Base-by-base conservation (phyloP, 1,140 invertebrate species). In the Scaptodrosophila lebanonensis region DNA sequence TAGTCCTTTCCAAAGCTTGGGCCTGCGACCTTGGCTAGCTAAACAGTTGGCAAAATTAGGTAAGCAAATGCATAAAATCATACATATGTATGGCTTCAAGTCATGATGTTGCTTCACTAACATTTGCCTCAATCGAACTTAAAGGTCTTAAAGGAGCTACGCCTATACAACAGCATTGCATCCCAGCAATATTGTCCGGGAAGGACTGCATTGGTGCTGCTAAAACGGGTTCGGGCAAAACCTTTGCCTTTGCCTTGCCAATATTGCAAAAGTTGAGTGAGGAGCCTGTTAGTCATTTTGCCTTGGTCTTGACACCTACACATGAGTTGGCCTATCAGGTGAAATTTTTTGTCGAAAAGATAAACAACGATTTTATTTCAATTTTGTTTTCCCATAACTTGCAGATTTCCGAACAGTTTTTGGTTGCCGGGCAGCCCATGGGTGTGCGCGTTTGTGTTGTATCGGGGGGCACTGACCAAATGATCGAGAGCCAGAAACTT, bases 141-240 rank as follows among this genome's bases (percentile, higher is more conserved):
- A 1, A 51, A 95, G 95, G 95, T 44, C 88, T 97, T 2, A 92
- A 90, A 69, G 90, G 89, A 43, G 95, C 96, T 20, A 97, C 96
- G 1, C 91, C 92, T n/a, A 95, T 97, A 54, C 95, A 97, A 87
- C 84, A 90, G 73, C 91, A 93, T 63, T 96, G 94, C 76, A 95
- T 97, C 69, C 92, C 94, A 27, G 87, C 90, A 20, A 96, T 98
- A 66, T 87, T 98, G 33, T 67, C 88, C 62, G 96, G 96, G 0
- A 89, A 91, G 72, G 95, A 99, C 89, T 94, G 96, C 48, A 97
- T 99, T 77, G 97, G 97, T 9, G 93, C 96, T 67, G 97, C 97
- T 1, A 97, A 98, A 89, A 99, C 98, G 25, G 98, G 98, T 13
- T 98, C 96, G 47, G 98, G 98, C 25, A 99, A 99, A 90, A 99